Base-by-base conservation (phyloP, 1,140 invertebrate genomes). In the Cotesia glomerata region DNA sequence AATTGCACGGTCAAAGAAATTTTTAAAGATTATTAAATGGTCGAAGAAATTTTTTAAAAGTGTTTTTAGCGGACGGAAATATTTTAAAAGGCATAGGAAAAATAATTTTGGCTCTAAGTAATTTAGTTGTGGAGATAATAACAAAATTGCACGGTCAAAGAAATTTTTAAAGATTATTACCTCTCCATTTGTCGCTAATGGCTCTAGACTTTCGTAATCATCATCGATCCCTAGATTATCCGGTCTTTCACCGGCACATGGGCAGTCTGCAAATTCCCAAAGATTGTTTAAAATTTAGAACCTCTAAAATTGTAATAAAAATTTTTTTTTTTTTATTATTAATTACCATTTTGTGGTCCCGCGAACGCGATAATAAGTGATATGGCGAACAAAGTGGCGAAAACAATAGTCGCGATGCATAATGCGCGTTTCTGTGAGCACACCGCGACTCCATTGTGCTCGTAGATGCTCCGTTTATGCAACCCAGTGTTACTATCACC, bases 361-460 rank as follows among this genome's bases (percentile, higher is more conserved):
- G 95, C 95, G 83, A 97, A 97, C 61, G 96, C 95, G 74, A 97
- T 95, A 73, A 97, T 92, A 72, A 97, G 87, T 61, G 95, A 94
- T 76, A 95, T 92, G 64, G 92, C 88, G 78, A 97, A 91, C 74
- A 97, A 90, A 45, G 93, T 90, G 2, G 92, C 89, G 78, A 96
- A 92, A 32, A 95, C 92, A 35, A 93, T 84, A 9, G 91, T 91
- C 35, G 94, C 92, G 72, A 97, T 91, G 79, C 91, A 91, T 7
- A 95, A 89, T 32, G 95, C 95, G 75, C 92, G 90, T 73, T 94
- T 92, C 80, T 96, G 93, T 9, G 94, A 96, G 86, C 95, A 97
- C 2, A 96, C 93, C 5, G 95, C 91, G 67, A 96, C 93, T 58
- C 92, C 90, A 85, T 91, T 91, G 86, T 92, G 90, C 84, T 93